Base-by-base conservation (phyloP, 2,113 vertebrate species). In the Pelmatolapia mariae region DNA sequence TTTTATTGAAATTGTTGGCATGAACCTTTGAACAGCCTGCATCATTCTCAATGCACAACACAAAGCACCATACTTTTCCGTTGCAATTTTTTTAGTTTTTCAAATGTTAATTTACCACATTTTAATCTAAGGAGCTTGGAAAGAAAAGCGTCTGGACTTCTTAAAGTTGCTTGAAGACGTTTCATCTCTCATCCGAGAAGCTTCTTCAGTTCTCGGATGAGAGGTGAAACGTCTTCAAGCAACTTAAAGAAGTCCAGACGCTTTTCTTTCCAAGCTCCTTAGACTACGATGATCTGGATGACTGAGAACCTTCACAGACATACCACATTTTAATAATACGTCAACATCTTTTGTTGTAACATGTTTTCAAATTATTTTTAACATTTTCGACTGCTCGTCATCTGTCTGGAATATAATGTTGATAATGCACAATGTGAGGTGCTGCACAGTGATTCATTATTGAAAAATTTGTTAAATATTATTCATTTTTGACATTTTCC, bases 21-120 rank as follows among this genome's bases (percentile, higher is more conserved):
- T 61, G 29, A 61, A 31, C 8, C 10, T 61, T 31, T 31, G 57
- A 61, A 61, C 57, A 61, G 5, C 57, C 57, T 61, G 26, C 15
- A 31, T 31, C 57, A 31, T 31, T 31, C 57, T 61, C 57, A 61
- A 8, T 4, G 15, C 57, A 61, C 57, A 18, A 26, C 26, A 1
- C 57, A 3, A 31, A 61, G 1, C 15, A 61, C 1, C 15, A 61
- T 16, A 31, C 15, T 31, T 61, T 31, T 61, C 15, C 0, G 0
- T 6, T 0, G 0, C 26, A 61, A 31, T 61, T 0, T 18, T 18
- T 61, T 61, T 61, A 1, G 57, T 61, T 33, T 61, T 33, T 0
- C 16, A 9, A 16, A 33, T 61, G 29, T 61, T 33, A 19, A 19
- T 61, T 61, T 33, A 19, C 0, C 29, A 33, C 24, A 33, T 61